Evolutionary conservation across 2,797 vertebrate species (phyloP), one percentile per base, ranked within the genome.

Genomic region (Anguilla marmorata): DNA sequence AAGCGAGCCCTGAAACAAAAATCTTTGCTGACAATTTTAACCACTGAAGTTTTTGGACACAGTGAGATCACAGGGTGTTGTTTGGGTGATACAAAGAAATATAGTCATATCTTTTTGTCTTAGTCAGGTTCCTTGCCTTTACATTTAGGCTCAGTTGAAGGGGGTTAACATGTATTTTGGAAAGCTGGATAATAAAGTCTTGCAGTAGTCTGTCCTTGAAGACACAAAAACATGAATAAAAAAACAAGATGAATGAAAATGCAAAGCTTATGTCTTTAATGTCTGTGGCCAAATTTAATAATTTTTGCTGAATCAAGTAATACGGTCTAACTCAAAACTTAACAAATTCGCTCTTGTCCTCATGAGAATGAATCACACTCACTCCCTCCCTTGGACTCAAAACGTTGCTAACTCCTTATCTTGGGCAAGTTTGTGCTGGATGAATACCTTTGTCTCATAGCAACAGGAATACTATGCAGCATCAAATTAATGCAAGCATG

Each of bases 371-470:
- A 14, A 30, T n/a, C 12, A 30, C 27, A n/a, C 66, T 72, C 19
- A 33, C 30, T 33, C 74, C 33, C 12, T 76, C 30, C 33, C 33
- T 41, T 33, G 8, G 33, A 45, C 74, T 27, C 69, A 76, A 41
- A 41, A 76, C 12, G 2, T 33, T 76, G 24, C 33, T 41, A 76
- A 16, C 33, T 76, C 74, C 33, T 76, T 76, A 8, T 76, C 33
- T 76, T 76, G 56, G 27, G 4, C 41, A 45, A 30, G 45, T 21
- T 33, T 87, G 52, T 76, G 24, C 74, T 76, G 33, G 33, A 41
- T 76, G 66, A 84, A 66, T 87, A 60, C 72, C 72, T 79, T 58
- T 50, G 86, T 56, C 72, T 87, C 12, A 30, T 48, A 19, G 76
- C 33, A 79, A 83, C 79, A 69, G n/a, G 56, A 37, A 66, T 87